Evolutionary conservation across 92 coral and sea anemone species (phyloP).

Genomic region (Blastomussa wellsi): DNA sequence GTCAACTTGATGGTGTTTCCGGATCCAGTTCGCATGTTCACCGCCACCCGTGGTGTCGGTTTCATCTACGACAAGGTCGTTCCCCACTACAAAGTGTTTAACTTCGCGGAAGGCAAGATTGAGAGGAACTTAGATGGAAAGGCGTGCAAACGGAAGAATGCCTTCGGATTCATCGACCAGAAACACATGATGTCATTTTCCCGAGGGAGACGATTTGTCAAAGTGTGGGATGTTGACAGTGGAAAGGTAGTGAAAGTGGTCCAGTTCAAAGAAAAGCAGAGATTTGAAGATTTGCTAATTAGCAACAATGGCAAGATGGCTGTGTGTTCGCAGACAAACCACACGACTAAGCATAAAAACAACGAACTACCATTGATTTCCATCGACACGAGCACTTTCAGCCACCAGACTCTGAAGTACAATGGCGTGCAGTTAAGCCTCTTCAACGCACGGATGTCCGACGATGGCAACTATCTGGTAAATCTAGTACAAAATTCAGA

Average conservation of each 20-base stretch:
- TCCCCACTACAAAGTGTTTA: conserved; percentile 80
- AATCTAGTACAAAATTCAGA: conserved; percentile 39
- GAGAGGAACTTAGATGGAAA: conserved; percentile 81
- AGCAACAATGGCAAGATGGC: conserved; percentile 72
- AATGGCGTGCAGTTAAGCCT: conserved; percentile 52
- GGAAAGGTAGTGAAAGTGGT: conserved; percentile 78
- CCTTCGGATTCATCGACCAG: conserved; percentile 82
- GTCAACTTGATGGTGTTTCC: conserved; percentile 61
- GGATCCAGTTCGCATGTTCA: conserved; percentile 72
- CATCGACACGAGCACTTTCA: conserved; percentile 63
- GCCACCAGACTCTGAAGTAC: conserved; percentile 53
- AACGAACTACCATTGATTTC: conserved; percentile 64
- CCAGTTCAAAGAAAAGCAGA: conserved; percentile 77
- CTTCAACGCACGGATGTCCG: conserved; percentile 70
- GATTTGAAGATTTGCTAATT: conserved; percentile 82
- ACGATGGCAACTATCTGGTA: conserved; percentile 78
- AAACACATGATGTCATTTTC: conserved; percentile 83
- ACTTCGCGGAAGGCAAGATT: conserved; percentile 76
- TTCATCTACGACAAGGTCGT: conserved; percentile 75
- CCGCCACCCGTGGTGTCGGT: conserved; percentile 79
- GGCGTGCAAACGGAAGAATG: conserved; percentile 94
- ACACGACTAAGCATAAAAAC: conserved; percentile 44
- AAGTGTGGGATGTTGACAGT: conserved; percentile 84
- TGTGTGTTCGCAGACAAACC: conserved; percentile 57
- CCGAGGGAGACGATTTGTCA: conserved; percentile 86